Base-by-base conservation (phyloP, 2,797 vertebrate genomes). In the Danio jaintianensis region DNA sequence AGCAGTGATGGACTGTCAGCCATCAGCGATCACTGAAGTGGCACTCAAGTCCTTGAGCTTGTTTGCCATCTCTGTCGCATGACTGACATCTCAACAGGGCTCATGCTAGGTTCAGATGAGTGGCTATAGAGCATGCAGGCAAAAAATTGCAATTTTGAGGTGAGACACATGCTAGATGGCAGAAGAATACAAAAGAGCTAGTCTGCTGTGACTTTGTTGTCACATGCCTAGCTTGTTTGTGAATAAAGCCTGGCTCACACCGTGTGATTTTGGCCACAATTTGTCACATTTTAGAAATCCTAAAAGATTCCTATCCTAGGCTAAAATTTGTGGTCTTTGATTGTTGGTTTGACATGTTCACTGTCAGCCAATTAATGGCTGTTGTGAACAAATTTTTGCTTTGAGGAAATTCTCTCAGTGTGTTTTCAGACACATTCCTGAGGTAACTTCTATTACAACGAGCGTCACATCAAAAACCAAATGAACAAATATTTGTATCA, bases 161-260 rank as follows among this genome's bases (percentile, higher is more conserved):
- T 67, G 71, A 90, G 86, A 81, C 29, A 77, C 68, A 62, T 85
- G 83, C 84, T 83, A 79, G 86, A 90, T 85, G 76, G 70, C 16
- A 16, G 71, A 40, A 42, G 81, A 86, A 85, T 55, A 86, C 53
- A 86, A 85, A 91, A 40, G 81, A 81, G 81, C 75, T 4, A 15
- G 48, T 12, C 42, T 7, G 12, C 2, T 4, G 2, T 59, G 45
- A 15, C 22, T 43, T 18, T 66, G 36, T 56, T 69, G 75, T 48
- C 48, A 18, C 58, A 43, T 38, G 53, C 13, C 52, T 68, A 9
- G 53, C 22, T 20, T 74, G 42, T 48, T 62, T 62, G 56, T 62
- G 56, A 61, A 29, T 29, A 29, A 29, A 29, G 29, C 29, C 29
- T 29, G 29, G 29, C 29, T 29, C 29, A 29, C 29, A 29, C 29